These are phyloP conservation scores for Furcula furcula DNA, from an alignment of 2,888 invertebrate genomes.

Conservation along the genomic window DNA sequence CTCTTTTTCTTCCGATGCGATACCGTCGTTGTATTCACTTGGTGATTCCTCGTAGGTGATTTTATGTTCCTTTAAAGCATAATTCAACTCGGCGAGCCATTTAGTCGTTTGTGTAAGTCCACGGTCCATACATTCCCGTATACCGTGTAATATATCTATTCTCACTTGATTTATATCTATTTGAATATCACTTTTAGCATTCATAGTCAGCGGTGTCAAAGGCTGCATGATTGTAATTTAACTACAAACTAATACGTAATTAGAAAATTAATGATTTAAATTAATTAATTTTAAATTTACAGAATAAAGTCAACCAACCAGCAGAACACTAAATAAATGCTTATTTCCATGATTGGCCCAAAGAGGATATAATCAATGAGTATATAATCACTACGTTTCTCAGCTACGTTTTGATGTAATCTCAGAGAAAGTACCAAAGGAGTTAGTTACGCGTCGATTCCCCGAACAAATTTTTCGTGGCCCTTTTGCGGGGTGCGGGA, in stretches of 20 bases:
- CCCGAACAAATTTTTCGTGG: too few species aligned
- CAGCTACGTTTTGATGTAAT: too few species aligned
- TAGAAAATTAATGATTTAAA: too few species aligned
- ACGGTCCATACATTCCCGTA: conserved; percentile 87
- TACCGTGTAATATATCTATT: conserved; percentile 63
- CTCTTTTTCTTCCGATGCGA: conserved; percentile 84
- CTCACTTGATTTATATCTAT: conserved; percentile 71
- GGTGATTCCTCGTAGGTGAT: conserved; percentile 73
- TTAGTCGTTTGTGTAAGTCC: conserved; percentile 91
- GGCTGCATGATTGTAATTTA: conserved; percentile 46
- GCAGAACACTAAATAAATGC: too few species aligned
- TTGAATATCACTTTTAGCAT: conserved; percentile 62
- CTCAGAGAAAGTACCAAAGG: too few species aligned
- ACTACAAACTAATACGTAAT: too few species aligned
- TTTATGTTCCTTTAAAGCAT: conserved; percentile 86
- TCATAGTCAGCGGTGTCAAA: conserved; percentile 48
- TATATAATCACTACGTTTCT: too few species aligned
- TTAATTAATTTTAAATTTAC: background rate
- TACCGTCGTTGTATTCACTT: conserved; percentile 60
- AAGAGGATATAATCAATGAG: too few species aligned
- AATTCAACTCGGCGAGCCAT: conserved; percentile 94
- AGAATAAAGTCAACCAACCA: background rate
- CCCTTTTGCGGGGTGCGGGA: too few species aligned
- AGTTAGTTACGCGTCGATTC: too few species aligned
- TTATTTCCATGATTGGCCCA: too few species aligned